These are phyloP conservation scores for Zoanthus sociatus DNA, from an alignment of 92 coral and sea anemone genomes.

Conservation along the genomic window DNA sequence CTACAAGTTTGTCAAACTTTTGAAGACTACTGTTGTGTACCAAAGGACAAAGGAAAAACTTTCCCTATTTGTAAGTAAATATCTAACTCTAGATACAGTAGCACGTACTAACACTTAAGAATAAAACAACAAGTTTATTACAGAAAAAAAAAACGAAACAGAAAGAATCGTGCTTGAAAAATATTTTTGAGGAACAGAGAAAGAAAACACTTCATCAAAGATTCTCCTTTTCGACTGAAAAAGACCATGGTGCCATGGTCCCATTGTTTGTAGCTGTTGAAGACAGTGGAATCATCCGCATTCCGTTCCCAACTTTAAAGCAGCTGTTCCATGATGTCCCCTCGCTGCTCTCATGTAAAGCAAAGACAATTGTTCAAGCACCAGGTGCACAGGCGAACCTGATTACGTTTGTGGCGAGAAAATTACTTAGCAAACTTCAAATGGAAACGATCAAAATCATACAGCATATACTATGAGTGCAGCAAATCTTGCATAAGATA, in stretches of 20 bases:
- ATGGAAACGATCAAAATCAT: neutral
- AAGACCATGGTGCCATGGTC: neutral
- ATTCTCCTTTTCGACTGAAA: neutral
- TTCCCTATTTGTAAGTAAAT: slow-evolving; percentile 46
- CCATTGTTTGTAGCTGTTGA: slow-evolving; percentile 46
- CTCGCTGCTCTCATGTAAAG: neutral
- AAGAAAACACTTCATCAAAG: neutral
- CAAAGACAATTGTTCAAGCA: slow-evolving; percentile 35
- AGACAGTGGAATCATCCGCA: slow-evolving; percentile 44
- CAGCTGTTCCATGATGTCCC: neutral
- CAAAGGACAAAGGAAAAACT: slow-evolving; percentile 59
- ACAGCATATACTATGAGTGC: slow-evolving; percentile 24
- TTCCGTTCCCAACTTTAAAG: neutral
- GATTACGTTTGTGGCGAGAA: slow-evolving; percentile 50
- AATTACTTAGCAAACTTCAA: slow-evolving; percentile 18
- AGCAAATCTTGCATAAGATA: slow-evolving; percentile 24
- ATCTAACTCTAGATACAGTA: neutral
- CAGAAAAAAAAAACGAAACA: slow-evolving; percentile 48
- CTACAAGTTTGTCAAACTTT: slow-evolving; percentile 34
- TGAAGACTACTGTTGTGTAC: slow-evolving; percentile 35
- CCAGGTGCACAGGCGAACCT: slow-evolving; percentile 49
- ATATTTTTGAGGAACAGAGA: neutral
- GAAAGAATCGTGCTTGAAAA: slow-evolving; percentile 36
- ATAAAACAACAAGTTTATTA: slow-evolving; percentile 33
- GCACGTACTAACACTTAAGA: neutral